Percentiles rank a stretch among this genome's conserved stretches.
These are phyloP conservation scores for Progne subis DNA, from an alignment of 2,113 vertebrate species.

Conservation along the genomic window DNA sequence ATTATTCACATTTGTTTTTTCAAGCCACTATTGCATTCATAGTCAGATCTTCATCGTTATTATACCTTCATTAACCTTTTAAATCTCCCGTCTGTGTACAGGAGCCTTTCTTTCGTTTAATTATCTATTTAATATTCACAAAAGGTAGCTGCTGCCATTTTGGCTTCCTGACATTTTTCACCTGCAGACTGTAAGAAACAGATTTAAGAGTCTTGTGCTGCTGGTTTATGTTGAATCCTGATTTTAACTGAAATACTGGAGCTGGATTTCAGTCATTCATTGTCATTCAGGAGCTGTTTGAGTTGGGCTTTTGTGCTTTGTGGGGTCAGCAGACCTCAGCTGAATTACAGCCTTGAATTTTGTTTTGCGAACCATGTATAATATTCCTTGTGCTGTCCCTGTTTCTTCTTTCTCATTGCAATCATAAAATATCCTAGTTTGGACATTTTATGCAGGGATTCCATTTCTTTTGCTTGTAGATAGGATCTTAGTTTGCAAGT, in stretches of 20 bases:
- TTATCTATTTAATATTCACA: conserved; percentile 62
- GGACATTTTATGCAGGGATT: not conserved
- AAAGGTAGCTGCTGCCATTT: conserved; percentile 35
- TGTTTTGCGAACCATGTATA: conserved; percentile 13
- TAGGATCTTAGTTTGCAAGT: conserved; percentile 5
- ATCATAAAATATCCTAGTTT: conserved; percentile 26
- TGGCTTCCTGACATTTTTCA: conserved; percentile 61
- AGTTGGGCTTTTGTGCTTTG: conserved; percentile 26
- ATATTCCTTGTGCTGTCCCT: conserved; percentile 5
- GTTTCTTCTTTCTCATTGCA: conserved; percentile 4
- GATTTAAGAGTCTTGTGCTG: conserved; percentile 32
- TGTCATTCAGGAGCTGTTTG: conserved; percentile 38
- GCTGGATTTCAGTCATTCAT: conserved; percentile 4
- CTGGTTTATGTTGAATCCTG: conserved; percentile 14
- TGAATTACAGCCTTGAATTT: conserved; percentile 46
- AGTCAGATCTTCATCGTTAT: conserved; percentile 41
- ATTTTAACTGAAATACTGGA: conserved; percentile 19
- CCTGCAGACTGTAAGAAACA: conserved; percentile 27
- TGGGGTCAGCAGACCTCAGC: conserved; percentile 30
- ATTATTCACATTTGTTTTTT: conserved; percentile 8
- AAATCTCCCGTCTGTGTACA: conserved; percentile 28
- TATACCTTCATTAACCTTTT: conserved; percentile 66
- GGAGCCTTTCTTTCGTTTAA: conserved; percentile 1
- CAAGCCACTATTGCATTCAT: not conserved
- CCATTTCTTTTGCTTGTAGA: not conserved